Conservation (phyloP, 2,797 vertebrate genomes). For the Silurus lanzhouensis region DNA sequence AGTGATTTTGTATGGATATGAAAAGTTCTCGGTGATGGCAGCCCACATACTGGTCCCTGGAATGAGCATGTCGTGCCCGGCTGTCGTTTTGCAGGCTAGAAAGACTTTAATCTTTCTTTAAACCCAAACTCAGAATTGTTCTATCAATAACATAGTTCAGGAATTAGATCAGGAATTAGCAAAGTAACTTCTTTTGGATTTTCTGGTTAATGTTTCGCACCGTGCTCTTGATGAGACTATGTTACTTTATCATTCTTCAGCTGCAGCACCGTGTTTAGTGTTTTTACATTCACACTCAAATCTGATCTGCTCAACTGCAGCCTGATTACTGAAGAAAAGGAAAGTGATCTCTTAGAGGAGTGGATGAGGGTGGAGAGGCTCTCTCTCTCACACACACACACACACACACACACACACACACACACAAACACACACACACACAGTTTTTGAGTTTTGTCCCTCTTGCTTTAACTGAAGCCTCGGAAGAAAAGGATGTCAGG, state of each 20-base stretch:
- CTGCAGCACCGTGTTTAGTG: background rate
- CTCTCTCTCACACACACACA: background rate
- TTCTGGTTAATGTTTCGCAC: too few relatives aligned
- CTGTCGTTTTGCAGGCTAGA: background rate
- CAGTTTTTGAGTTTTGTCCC: conserved; percentile 67
- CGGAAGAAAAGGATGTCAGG: conserved; percentile 78
- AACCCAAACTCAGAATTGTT: background rate
- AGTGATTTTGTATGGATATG: background rate
- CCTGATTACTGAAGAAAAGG: background rate
- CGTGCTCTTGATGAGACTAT: background rate
- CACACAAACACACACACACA: too few relatives aligned
- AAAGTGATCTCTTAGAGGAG: background rate
- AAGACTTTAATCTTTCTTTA: background rate
- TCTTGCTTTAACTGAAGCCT: conserved; percentile 77
- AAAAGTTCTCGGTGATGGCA: background rate
- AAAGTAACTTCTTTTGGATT: too few relatives aligned
- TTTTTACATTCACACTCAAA: background rate
- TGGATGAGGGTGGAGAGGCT: background rate
- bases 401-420: too few relatives aligned
- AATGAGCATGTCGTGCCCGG: background rate
- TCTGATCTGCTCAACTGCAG: background rate
- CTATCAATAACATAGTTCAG: background rate
- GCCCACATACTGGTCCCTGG: background rate
- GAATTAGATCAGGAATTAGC: background rate
- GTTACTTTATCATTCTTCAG: background rate